These are phyloP conservation scores for Shinisaurus crocodilurus DNA, from an alignment of 2,113 vertebrate species.

Conservation along the genomic window DNA sequence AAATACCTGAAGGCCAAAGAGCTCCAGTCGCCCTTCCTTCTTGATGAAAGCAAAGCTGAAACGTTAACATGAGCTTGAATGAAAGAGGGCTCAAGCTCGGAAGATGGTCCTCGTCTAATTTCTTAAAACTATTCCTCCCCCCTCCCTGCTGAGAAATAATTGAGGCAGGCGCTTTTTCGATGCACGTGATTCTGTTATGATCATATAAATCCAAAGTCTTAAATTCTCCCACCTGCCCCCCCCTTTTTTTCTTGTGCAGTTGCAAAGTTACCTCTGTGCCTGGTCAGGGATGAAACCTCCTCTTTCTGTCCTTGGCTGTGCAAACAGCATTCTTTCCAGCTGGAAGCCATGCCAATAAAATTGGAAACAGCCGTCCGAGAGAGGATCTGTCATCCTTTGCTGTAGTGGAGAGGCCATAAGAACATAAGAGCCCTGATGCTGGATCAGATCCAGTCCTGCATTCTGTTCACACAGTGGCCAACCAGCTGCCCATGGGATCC, in stretches of 20 bases:
- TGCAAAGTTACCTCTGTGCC: constrained; percentile 10
- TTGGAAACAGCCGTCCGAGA: constrained; percentile 7
- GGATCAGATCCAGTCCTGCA: no score
- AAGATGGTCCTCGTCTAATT: not conserved
- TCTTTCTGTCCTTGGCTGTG: not conserved
- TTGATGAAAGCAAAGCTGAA: constrained; percentile 74
- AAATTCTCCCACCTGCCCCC: not conserved
- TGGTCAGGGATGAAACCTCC: constrained; percentile 19
- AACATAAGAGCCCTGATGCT: no score
- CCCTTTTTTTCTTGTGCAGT: not conserved
- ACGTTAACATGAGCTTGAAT: constrained; percentile 59
- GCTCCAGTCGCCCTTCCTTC: constrained; percentile 80
- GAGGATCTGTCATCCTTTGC: not conserved
- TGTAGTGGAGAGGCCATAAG: not conserved
- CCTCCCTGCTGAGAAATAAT: not conserved
- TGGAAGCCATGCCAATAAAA: not conserved
- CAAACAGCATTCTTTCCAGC: not conserved
- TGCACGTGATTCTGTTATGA: not conserved
- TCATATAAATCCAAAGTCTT: rapidly evolving
- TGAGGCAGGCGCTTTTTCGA: not conserved
- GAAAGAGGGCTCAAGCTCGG: constrained; percentile 20
- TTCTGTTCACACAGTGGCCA: no score
- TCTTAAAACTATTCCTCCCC: not conserved
- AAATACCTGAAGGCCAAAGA: constrained; percentile 77
- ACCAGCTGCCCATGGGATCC: no score